Base-by-base conservation (phyloP, 1,140 invertebrate species). In the Pseudomyrmex cubaensis region DNA sequence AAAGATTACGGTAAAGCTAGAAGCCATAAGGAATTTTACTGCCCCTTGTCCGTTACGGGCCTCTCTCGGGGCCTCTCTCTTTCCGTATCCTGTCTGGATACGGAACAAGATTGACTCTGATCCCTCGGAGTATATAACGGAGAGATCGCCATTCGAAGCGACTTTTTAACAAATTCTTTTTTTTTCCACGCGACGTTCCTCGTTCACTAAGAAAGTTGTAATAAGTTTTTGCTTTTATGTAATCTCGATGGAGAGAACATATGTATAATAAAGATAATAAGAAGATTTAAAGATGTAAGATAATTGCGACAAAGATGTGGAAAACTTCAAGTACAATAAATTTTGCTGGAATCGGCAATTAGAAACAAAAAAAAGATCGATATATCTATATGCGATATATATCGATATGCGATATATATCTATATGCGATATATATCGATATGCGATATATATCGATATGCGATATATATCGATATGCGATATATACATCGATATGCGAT, bases 1-100 rank as follows among this genome's bases (percentile, higher is more conserved):
- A 9, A 76, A 66, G 48, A 70, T 78, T 69, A 56, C 54, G 15
- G 5, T 44, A 78, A 78, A 46, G 44, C 76, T 52, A 64, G 64
- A 78, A 78, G 76, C 52, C 52, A 70, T 70, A 78, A 66, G 25
- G 50, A 54, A 70, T 76, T 66, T 66, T 76, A 66, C 46, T 5
- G 20, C 63, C 69, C 63, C 0, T 35, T 56, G 15, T 57, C 25
- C 63, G 13, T 56, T 67, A 67, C 54, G 35, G 5, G 5, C 0
- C 35, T 35, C 35, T 35, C 35, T 35, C 35, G 35, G 7, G 35
- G 35, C 35, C 35, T 35, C 35, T 35, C 52, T 22, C 57, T 15
- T n/a, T 12, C 17, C 22, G 62, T 44, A 17, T 7, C 25, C 25
- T 13, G 12, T 5, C 73, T 20, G 15, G 48, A 64, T 52, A 13